A percentile compares a stretch with the other conserved stretches of the same genome.
Evolutionary conservation across 2,797 vertebrate species (phyloP).

Genomic region (Cirrhinus mrigala): DNA sequence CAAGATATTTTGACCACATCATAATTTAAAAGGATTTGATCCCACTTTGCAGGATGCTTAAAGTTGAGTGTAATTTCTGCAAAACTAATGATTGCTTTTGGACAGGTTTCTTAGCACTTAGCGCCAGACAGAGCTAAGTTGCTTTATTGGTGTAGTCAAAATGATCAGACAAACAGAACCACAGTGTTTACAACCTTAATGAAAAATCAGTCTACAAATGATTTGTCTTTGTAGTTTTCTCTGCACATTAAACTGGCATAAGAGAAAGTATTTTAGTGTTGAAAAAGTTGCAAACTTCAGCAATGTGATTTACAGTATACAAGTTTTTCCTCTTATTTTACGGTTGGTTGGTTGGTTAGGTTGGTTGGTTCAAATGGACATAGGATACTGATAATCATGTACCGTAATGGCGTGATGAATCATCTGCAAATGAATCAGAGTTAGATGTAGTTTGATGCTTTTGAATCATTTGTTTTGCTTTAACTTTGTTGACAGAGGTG

Average conservation of each 20-base stretch:
- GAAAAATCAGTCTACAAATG: not conserved
- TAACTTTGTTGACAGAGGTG: not conserved
- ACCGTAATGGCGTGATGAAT: not conserved
- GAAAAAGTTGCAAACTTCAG: not conserved
- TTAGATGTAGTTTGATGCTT: not conserved
- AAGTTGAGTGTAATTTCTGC: not conserved
- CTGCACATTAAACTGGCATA: not conserved
- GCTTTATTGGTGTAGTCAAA: not conserved
- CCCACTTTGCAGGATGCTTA: not conserved
- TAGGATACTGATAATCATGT: not conserved
- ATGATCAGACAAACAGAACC: not conserved
- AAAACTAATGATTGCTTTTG: not conserved
- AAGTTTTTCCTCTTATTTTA: not conserved
- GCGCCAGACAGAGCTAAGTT: not conserved
- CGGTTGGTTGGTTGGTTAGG: not conserved
- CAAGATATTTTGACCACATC: not conserved
- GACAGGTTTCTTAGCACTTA: not conserved
- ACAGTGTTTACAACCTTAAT: not conserved
- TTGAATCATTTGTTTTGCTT: not conserved
- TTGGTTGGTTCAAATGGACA: not conserved
- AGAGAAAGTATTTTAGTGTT: not conserved
- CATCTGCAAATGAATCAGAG: not conserved
- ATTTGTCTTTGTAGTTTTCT: not conserved
- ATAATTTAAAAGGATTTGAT: not conserved
- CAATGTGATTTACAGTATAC: not conserved